Base-by-base conservation (phyloP, 2,888 invertebrate species). In the Lasioglossum morio region DNA sequence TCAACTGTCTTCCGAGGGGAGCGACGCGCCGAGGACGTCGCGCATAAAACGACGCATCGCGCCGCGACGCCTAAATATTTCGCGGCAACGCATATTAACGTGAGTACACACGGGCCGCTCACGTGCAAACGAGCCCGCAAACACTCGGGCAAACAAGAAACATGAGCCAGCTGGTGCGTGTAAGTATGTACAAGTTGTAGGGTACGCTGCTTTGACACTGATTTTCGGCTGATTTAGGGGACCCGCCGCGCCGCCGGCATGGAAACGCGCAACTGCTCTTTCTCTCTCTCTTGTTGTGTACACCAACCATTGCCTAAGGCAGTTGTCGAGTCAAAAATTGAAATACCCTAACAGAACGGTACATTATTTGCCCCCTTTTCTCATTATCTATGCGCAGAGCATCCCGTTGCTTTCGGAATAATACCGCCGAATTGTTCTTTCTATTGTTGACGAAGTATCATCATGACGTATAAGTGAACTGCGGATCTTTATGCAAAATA, bases 41-140 rank as follows among this genome's bases (percentile, higher is more conserved):
- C 63, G 63, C 66, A n/a, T 27, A 63, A 43, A 63, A 76, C 63
- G 63, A 43, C 37, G 46, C 46, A 27, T n/a, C 74, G 37, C 77
- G 40, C 4, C 40, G 23, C 30, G 69, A 37, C 40, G 48, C n/a
- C 66, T 37, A 77, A 81, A 77, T 81, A 70, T 77, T 57, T 48
- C 48, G 43, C 27, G 53, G 37, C 19, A 12, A 34, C 53, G 69
- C 37, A 63, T 81, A 81, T 81, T 76, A 76, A 57, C 77, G 75
- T 12, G 27, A 12, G 46, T 43, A 53, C 81, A 82, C 63, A 43
- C 43, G 60, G 53, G 53, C 43, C 8, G n/a, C 78, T 16, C 4
- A 34, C 43, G 43, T 75, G 76, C 73, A 79, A 82, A 82, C 82
- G 82, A 79, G 69, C 60, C 79, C 82, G 70, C 79, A 70, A 77